Evolutionary conservation across 1,140 invertebrate species (phyloP).

Genomic region (Philopotamus ludificatus): DNA sequence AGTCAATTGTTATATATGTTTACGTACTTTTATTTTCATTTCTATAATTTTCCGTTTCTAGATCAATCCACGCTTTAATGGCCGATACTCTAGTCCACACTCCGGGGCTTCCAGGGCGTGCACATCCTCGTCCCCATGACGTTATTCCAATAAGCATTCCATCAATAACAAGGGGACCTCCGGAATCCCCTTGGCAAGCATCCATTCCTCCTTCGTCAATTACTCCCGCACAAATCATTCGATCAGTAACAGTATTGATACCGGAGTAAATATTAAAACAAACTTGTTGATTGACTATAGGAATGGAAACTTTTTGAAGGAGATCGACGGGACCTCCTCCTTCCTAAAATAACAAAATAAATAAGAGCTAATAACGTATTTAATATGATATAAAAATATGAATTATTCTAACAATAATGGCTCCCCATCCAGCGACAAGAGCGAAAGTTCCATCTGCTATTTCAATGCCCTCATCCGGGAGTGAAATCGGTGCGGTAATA

Average conservation of each 20-base stretch:
- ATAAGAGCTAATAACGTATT: background rate
- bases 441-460: slow-evolving; percentile 11
- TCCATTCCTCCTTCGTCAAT: slow-evolving; percentile 43
- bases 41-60: slow-evolving; percentile 43
- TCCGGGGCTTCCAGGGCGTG: slow-evolving; percentile 52
- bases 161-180: slow-evolving; percentile 58
- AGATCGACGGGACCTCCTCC: background rate
- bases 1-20: slow-evolving; percentile 44
- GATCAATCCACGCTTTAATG: slow-evolving; percentile 25
- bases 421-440: slow-evolving; percentile 25
- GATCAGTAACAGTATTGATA: slow-evolving; percentile 53
- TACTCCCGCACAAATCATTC: slow-evolving; percentile 68
- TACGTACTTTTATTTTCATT: slow-evolving; percentile 47
- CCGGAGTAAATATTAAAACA: slow-evolving; percentile 45
- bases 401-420: slow-evolving; percentile 8
- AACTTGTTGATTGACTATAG: slow-evolving; percentile 44
- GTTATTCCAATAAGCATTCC: slow-evolving; percentile 58
- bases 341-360: background rate
- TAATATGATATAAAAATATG: background rate
- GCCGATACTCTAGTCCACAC: slow-evolving; percentile 54
- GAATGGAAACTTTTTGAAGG: slow-evolving; percentile 45
- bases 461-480: background rate
- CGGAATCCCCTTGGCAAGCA: slow-evolving; percentile 60
- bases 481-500: background rate
- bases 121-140: slow-evolving; percentile 56